phyloP scores from a whole-genome alignment of 1,140 invertebrate genomes.

The Penaeus indicus region DNA sequence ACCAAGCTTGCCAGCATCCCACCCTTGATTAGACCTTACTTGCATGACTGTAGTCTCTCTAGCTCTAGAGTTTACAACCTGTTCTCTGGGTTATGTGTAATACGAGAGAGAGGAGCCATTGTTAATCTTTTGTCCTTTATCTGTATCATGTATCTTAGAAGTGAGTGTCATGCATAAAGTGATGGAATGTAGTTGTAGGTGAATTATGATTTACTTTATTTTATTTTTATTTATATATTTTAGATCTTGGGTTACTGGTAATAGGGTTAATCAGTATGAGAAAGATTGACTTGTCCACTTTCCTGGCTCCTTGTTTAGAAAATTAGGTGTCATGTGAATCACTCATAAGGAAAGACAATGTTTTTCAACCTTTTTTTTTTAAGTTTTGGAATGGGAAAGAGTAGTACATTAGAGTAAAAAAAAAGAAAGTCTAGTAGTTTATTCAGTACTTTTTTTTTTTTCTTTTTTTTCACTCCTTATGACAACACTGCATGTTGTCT shows the following conservation, averaged over 20 bases:
- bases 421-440: constrained; percentile 27
- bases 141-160: too few species aligned
- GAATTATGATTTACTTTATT: too few species aligned
- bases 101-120: too few species aligned
- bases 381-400: constrained; percentile 42
- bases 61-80: constrained; percentile 32
- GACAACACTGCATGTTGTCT: constrained; percentile 64
- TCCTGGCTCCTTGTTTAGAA: neutral
- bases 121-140: too few species aligned
- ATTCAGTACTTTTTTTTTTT: constrained; percentile 31
- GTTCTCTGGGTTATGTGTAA: constrained; percentile 18
- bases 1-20: constrained; percentile 51
- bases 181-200: too few species aligned
- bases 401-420: constrained; percentile 35
- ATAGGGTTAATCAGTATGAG: too few species aligned
- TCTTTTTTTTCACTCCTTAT: constrained; percentile 22
- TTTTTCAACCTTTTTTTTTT: too few species aligned
- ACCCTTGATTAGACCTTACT: constrained; percentile 26
- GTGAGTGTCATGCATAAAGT: too few species aligned
- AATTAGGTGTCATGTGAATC: constrained; percentile 3
- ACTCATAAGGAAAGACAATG: constrained; percentile 1
- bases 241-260: too few species aligned
- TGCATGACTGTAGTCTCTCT: constrained; percentile 57
- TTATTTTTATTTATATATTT: too few species aligned
- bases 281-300: too few species aligned